Percentiles rank a stretch among this genome's conserved stretches.
Evolutionary conservation across 2,888 invertebrate genomes (phyloP).

Genomic region (Acleris holmiana): DNA sequence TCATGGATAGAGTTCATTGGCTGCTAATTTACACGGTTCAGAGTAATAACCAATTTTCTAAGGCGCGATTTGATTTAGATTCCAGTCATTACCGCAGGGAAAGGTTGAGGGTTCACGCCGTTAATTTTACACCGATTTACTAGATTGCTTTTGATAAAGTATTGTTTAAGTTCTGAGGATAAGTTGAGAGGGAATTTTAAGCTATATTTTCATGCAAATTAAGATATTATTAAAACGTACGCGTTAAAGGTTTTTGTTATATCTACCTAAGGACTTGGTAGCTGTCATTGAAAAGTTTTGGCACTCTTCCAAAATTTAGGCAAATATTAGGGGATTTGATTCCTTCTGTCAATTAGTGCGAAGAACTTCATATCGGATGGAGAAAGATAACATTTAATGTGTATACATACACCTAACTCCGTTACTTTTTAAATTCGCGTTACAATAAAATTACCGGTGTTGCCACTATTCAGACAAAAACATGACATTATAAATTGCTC

Average conservation of each 20-base stretch:
- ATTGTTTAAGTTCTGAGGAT: neutral
- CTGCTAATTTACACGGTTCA: slow-evolving; percentile 55
- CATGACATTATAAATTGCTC: slow-evolving; percentile 36
- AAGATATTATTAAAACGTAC: no score
- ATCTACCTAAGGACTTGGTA: no score
- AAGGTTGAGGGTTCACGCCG: slow-evolving; percentile 17
- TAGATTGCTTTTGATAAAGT: neutral
- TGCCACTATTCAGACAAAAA: slow-evolving; percentile 29
- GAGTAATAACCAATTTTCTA: slow-evolving; percentile 64
- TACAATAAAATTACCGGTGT: slow-evolving; percentile 34
- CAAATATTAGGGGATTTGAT: no score
- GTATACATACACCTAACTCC: neutral
- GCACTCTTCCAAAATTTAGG: no score
- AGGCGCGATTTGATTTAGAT: slow-evolving; percentile 39
- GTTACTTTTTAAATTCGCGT: slow-evolving; percentile 7
- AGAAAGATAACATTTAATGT: no score
- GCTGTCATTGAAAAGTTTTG: no score
- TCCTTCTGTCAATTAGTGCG: no score
- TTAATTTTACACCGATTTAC: slow-evolving; percentile 26
- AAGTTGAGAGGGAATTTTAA: no score
- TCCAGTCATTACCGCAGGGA: slow-evolving; percentile 26
- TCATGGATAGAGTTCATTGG: slow-evolving; percentile 59
- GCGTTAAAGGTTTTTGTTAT: no score
- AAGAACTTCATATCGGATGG: no score
- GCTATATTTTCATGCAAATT: no score